A percentile compares a stretch with the other conserved stretches of the same genome.
These are phyloP conservation scores for Sebastes minor DNA, from an alignment of 2,797 vertebrate genomes.

Conservation along the genomic window DNA sequence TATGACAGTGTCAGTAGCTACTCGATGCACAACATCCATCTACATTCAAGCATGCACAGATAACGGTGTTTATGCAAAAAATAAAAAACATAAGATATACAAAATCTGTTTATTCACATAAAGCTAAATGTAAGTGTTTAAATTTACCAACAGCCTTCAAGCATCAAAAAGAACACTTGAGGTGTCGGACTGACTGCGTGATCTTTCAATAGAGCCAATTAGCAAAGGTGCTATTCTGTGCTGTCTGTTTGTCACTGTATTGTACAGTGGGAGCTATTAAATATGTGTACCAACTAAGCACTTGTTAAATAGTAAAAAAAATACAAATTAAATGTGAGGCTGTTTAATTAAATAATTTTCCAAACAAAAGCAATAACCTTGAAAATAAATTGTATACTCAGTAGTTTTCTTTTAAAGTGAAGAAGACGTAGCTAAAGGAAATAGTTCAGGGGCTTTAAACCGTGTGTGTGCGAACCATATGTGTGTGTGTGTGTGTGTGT, in stretches of 20 bases:
- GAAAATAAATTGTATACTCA: not conserved
- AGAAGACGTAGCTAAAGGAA: not conserved
- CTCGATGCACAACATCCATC: not conserved
- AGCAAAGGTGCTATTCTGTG: slow-evolving; percentile 8
- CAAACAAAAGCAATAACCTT: slow-evolving; percentile 5
- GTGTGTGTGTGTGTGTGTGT: not conserved
- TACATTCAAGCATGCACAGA: not conserved
- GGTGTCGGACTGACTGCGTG: not conserved
- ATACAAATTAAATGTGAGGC: not conserved
- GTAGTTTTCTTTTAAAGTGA: not conserved
- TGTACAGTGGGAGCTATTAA: not conserved
- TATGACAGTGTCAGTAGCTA: not conserved
- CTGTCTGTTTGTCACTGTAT: not conserved
- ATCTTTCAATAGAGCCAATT: not conserved
- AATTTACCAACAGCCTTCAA: not conserved
- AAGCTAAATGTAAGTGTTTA: not conserved
- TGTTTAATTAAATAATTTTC: not conserved
- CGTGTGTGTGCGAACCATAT: not conserved
- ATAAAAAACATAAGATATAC: not conserved
- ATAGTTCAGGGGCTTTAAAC: not conserved
- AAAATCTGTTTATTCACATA: not conserved
- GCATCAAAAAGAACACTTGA: not conserved
- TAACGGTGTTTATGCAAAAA: not conserved
- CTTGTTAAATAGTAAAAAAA: not conserved
- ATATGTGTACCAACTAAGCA: not conserved